Evolutionary conservation across 2,888 invertebrate genomes (phyloP), one percentile per base, ranked within the genome.

Genomic region (Synergus laeviventris): DNA sequence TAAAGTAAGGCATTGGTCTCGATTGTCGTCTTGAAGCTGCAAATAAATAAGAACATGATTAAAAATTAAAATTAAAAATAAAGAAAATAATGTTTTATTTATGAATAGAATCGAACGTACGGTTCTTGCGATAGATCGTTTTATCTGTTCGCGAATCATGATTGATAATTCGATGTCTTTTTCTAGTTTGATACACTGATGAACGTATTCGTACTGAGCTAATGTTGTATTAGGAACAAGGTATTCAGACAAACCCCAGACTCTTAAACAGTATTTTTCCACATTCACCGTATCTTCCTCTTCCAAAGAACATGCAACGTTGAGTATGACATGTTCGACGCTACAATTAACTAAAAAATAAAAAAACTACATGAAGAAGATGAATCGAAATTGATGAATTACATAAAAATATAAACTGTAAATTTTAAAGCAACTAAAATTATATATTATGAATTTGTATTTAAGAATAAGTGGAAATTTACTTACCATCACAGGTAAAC

Each of bases 401-500:
- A 36, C 4, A 74, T 21, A 4, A 31, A 61, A 59, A n/a, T 49
- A 31, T 49, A 45, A 45, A 45, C 16, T 45, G 7, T 54, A 2
- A 16, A 18, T 16, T 54, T 54, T 54, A 16, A 36, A 31, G 5
- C 16, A 61, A 36, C n/a, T 11, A 4, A 31, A 36, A 36, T 36
- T 16, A 0, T 56, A 18, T 56, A 24, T 12, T 56, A 31, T 7
- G 31, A 62, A 16, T n/a, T 38, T 8, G 7, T 49, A 21, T n/a
- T 4, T 12, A 60, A 74, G 62, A 56, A 61, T 70, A 21, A 4
- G 70, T 73, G 76, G 73, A 36, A 45, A 59, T 31, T 61, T 80
- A 86, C 92, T 92, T 92, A 97, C 98, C 96, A 91, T 98, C 97
- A 88, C 98, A 98, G 54, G 98, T 98, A 91, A 99, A 98, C 14